Evolutionary conservation across 2,113 vertebrate species (phyloP).

Genomic region (Chionis minor): DNA sequence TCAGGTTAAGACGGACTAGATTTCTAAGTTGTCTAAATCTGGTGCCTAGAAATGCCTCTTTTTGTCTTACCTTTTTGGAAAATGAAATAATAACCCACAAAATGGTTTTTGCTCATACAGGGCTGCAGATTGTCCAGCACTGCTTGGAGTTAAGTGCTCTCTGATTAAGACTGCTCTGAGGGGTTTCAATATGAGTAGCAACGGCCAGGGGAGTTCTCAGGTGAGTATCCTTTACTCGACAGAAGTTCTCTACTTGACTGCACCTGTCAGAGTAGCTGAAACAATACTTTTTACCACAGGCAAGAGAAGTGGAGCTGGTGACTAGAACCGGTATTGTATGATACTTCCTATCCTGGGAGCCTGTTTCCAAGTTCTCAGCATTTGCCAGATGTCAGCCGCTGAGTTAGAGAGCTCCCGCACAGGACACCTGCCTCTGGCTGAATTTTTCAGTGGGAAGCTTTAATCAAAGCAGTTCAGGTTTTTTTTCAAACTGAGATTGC

Average conservation of each 20-base stretch:
- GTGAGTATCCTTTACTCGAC: neutral
- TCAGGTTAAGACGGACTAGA: neutral
- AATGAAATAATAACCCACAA: neutral
- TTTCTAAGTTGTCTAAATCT: neutral
- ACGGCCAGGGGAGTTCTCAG: neutral
- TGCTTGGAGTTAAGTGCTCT: neutral
- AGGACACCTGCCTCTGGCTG: accelerated
- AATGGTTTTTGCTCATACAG: neutral
- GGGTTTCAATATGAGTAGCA: accelerated
- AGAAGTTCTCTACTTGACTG: neutral
- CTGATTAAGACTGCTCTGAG: neutral
- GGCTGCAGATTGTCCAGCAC: neutral
- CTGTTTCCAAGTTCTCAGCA: neutral
- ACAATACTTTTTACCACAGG: neutral
- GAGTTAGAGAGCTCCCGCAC: neutral
- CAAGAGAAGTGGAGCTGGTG: neutral
- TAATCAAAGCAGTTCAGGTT: neutral
- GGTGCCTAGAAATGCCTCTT: neutral
- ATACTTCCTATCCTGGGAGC: neutral
- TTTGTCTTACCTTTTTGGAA: neutral
- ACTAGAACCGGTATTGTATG: neutral
- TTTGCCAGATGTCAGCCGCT: neutral
- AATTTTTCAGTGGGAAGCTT: neutral
- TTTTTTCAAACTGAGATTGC: neutral
- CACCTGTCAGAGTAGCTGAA: accelerated